These are phyloP conservation scores for Cisticola juncidis DNA, from an alignment of 2,113 vertebrate genomes.

Conservation along the genomic window DNA sequence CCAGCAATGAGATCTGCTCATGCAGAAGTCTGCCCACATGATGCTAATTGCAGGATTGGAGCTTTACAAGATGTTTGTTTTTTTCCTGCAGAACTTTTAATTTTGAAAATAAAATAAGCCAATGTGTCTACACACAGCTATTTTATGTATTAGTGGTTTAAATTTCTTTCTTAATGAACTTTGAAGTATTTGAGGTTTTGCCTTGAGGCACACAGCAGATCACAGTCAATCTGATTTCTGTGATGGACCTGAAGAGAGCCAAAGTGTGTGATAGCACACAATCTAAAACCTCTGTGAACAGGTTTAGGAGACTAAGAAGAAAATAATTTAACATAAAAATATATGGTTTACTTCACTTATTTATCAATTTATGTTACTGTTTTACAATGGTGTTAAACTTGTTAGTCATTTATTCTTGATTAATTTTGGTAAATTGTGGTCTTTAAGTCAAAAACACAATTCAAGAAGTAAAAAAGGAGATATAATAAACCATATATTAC, in stretches of 20 bases:
- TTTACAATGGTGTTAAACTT: constrained; percentile 2
- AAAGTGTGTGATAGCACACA: background rate
- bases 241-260: background rate
- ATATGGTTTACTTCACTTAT: background rate
- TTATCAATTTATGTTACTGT: background rate
- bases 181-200: constrained; percentile 49
- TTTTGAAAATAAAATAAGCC: constrained; percentile 33
- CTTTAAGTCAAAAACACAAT: background rate
- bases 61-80: background rate
- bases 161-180: constrained; percentile 33
- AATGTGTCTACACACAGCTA: background rate
- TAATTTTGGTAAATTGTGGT: background rate
- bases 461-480: background rate
- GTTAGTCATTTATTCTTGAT: background rate
- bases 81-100: background rate
- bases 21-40: background rate
- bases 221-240: background rate
- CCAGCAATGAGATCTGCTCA: background rate
- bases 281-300: background rate
- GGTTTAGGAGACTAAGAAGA: constrained; percentile 2
- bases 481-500: background rate
- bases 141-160: constrained; percentile 19
- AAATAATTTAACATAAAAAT: background rate
- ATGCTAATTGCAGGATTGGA: background rate
- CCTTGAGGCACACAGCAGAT: constrained; percentile 16